Evolutionary conservation across 2,888 invertebrate species (phyloP).

Genomic region (Tanypteryx hageni): DNA sequence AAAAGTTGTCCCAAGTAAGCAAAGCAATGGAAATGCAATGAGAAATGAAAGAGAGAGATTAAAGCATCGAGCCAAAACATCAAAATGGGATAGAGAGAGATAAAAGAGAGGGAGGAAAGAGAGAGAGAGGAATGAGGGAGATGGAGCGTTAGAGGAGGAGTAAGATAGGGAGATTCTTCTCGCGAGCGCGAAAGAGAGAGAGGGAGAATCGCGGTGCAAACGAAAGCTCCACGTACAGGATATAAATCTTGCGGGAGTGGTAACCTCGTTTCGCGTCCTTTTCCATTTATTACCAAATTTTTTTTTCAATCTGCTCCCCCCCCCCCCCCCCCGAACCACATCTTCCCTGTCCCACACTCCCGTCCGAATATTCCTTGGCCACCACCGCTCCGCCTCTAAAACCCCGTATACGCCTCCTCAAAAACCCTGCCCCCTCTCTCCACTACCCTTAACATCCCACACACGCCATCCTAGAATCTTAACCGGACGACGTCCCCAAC

Average conservation of each 20-base stretch:
- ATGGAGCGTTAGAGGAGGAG: too few species aligned
- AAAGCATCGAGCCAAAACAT: neutral
- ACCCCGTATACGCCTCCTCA: neutral
- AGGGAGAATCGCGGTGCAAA: neutral
- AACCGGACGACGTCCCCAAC: too few species aligned
- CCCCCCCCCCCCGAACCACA: neutral
- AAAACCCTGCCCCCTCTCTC: neutral
- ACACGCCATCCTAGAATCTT: neutral
- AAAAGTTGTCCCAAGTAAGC: neutral
- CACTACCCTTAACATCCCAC: neutral
- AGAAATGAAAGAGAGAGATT: neutral
- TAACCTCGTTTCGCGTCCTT: slow-evolving; percentile 60
- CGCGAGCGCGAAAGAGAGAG: neutral
- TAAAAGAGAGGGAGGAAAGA: neutral
- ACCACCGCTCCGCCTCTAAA: neutral
- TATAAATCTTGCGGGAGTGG: slow-evolving; percentile 58
- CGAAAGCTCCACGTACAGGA: slow-evolving; percentile 54
- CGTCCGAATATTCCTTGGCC: neutral
- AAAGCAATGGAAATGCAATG: neutral
- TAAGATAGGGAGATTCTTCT: neutral
- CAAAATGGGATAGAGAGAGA: neutral
- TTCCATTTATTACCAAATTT: slow-evolving; percentile 61
- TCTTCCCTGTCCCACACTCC: too few species aligned
- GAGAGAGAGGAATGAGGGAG: neutral
- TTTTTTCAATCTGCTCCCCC: slow-evolving; percentile 21